phyloP scores from a whole-genome alignment of 2,888 invertebrate genomes.

The Fragum fragum region DNA sequence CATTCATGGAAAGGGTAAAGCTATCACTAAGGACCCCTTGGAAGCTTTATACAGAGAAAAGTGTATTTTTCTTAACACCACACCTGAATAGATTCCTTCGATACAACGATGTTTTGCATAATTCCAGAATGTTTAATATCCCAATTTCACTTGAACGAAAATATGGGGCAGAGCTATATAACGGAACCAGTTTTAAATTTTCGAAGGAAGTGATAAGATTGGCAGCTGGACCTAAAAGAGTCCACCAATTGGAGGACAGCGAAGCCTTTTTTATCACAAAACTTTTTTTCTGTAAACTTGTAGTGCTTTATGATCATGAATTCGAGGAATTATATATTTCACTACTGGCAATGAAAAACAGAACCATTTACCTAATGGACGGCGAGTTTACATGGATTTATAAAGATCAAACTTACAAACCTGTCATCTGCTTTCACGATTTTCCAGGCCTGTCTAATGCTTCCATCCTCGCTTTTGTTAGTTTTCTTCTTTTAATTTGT shows the following conservation, averaged over 20 bases:
- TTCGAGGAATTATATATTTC: not conserved
- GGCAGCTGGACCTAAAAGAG: not conserved
- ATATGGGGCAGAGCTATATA: not conserved
- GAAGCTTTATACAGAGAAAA: not conserved
- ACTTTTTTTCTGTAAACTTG: not conserved
- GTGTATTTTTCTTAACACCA: not conserved
- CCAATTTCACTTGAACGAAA: not conserved
- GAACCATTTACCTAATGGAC: not conserved
- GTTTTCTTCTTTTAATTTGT: too few species aligned
- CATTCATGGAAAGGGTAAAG: not conserved
- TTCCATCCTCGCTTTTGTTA: not conserved
- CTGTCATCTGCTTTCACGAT: not conserved
- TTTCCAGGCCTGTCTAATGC: not conserved
- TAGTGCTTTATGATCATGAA: not conserved
- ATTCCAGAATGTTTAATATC: not conserved
- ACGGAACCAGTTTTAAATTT: not conserved
- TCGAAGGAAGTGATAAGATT: not conserved
- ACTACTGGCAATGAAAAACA: not conserved
- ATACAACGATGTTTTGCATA: not conserved
- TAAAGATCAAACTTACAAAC: not conserved
- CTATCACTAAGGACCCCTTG: not conserved
- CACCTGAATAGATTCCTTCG: not conserved
- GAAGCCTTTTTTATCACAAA: not conserved
- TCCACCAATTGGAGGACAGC: not conserved
- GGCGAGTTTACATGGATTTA: not conserved